phyloP scores from a whole-genome alignment of 2,888 invertebrate species.

The Bruchidius siliquastri region DNA sequence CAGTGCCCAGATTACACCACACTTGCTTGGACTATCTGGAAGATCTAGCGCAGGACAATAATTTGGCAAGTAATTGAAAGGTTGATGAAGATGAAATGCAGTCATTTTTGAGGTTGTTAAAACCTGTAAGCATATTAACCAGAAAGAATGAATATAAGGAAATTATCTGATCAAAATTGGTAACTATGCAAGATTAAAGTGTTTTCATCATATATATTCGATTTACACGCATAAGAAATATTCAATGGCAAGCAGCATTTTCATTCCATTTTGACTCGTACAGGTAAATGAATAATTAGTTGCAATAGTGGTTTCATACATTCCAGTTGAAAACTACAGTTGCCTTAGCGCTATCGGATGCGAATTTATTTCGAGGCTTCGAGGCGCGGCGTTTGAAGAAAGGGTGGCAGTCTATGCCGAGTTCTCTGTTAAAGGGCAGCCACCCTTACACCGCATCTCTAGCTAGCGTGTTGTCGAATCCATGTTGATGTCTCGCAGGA shows the following conservation, averaged over 20 bases:
- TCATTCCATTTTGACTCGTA: background rate
- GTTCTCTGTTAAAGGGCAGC: conserved; percentile 3
- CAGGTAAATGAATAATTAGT: conserved; percentile 20
- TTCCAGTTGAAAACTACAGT: conserved; percentile 47
- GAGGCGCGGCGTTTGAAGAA: conserved; percentile 13
- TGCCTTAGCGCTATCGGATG: conserved; percentile 44
- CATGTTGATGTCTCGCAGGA: background rate
- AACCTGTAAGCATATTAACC: too few relatives aligned
- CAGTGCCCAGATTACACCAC: too few relatives aligned
- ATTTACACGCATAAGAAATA: too few relatives aligned
- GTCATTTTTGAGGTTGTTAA: too few relatives aligned
- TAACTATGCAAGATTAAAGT: too few relatives aligned
- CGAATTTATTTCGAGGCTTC: background rate
- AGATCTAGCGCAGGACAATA: too few relatives aligned
- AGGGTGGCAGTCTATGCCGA: conserved; percentile 27
- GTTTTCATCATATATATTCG: too few relatives aligned
- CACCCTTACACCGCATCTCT: background rate
- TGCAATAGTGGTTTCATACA: conserved; percentile 47
- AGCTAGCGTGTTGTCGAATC: background rate
- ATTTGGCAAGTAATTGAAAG: too few relatives aligned
- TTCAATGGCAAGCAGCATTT: background rate
- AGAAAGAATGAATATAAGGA: too few relatives aligned
- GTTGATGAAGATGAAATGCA: too few relatives aligned
- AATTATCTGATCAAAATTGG: too few relatives aligned
- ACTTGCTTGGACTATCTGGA: too few relatives aligned